These are phyloP conservation scores for Lasioglossum marginatum DNA, from an alignment of 2,888 invertebrate genomes.

Conservation along the genomic window DNA sequence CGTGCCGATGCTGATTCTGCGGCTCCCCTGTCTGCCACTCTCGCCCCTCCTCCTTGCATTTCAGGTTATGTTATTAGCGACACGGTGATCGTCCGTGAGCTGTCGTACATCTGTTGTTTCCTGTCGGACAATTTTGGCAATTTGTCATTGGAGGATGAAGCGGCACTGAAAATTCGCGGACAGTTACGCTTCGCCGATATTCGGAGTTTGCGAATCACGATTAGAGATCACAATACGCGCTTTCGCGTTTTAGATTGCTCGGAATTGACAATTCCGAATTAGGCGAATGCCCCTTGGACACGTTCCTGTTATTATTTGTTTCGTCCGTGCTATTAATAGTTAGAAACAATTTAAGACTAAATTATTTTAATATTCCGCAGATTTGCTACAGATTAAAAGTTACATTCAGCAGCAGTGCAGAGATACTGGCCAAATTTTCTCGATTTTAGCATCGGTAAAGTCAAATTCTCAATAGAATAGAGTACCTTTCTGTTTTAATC, in stretches of 20 bases:
- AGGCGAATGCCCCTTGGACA: neutral
- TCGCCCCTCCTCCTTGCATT: neutral
- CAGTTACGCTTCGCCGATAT: neutral
- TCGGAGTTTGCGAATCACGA: neutral
- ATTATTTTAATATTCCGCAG: too few relatives aligned
- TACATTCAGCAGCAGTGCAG: too few relatives aligned
- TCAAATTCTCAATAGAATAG: too few relatives aligned
- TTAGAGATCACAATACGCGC: neutral
- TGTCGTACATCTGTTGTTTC: constrained; percentile 33
- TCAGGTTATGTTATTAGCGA: constrained; percentile 37
- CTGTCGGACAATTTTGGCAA: constrained; percentile 35
- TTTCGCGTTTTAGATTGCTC: neutral
- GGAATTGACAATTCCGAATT: neutral
- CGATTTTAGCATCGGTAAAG: too few relatives aligned
- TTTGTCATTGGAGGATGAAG: constrained; percentile 37
- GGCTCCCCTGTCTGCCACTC: neutral
- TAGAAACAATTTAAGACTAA: neutral
- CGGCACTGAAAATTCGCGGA: neutral
- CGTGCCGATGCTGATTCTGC: constrained; percentile 2
- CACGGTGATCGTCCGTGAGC: neutral
- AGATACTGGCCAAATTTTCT: too few relatives aligned
- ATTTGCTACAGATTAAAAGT: too few relatives aligned
- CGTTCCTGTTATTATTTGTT: neutral
- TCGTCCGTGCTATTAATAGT: neutral
- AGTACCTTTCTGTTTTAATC: too few relatives aligned